phyloP scores from a whole-genome alignment of 2,113 vertebrate species.

The Syrrhaptes paradoxus region DNA sequence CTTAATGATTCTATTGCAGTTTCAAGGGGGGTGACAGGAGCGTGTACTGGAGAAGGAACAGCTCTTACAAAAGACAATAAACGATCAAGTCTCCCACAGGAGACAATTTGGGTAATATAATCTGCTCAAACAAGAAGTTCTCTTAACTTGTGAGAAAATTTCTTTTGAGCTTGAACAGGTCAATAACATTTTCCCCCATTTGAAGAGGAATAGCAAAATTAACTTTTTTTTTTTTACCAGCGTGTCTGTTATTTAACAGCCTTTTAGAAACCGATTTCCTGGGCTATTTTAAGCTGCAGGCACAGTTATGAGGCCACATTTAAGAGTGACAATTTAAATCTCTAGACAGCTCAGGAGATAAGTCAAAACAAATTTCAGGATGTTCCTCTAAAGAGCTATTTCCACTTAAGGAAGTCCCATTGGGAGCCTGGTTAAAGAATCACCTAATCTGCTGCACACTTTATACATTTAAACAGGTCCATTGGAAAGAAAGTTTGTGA shows the following conservation, averaged over 20 bases:
- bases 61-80: not conserved
- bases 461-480: conserved; percentile 57
- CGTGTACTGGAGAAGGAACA: not conserved
- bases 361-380: conserved; percentile 69
- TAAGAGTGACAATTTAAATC: conserved; percentile 51
- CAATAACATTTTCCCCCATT: not conserved
- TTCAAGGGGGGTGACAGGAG: not conserved
- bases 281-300: conserved; percentile 30
- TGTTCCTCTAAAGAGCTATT: conserved; percentile 69
- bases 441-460: conserved; percentile 40
- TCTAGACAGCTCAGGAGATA: conserved; percentile 54
- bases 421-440: conserved; percentile 49
- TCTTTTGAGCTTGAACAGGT: not conserved
- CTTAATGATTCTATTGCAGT: not conserved
- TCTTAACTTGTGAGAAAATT: conserved; percentile 6
- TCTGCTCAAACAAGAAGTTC: conserved; percentile 11
- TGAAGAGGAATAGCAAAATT: conserved; percentile 18
- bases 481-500: conserved; percentile 50
- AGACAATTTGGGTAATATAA: conserved; percentile 16
- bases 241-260: conserved; percentile 47
- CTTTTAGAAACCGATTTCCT: conserved; percentile 58
- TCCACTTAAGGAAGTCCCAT: conserved; percentile 42
- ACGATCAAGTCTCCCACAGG: conserved; percentile 2
- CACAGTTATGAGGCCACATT: conserved; percentile 28
- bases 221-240: not conserved